These are phyloP conservation scores for Morone chrysops DNA, from an alignment of 2,113 vertebrate genomes.

Conservation along the genomic window DNA sequence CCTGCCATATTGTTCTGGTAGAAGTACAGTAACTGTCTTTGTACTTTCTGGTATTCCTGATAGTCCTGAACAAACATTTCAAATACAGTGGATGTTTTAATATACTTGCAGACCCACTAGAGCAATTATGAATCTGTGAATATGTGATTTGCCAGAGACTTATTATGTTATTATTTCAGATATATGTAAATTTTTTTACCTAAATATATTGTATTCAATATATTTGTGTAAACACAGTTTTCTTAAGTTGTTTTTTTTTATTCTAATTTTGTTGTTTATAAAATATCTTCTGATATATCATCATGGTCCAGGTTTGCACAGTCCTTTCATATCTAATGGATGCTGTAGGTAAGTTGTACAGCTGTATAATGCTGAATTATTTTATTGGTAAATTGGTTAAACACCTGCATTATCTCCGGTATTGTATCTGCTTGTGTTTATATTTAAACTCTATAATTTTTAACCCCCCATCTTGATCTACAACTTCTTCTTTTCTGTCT, in stretches of 20 bases:
- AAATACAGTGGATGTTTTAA: neutral
- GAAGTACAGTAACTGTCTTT: neutral
- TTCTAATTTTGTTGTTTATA: neutral
- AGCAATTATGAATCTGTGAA: too few species aligned
- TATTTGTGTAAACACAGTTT: neutral
- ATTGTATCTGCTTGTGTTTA: neutral
- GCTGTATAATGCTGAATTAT: conserved; percentile 1
- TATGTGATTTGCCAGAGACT: neutral
- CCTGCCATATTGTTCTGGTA: neutral
- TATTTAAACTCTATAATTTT: neutral
- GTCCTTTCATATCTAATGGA: conserved; percentile 37
- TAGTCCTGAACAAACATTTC: neutral
- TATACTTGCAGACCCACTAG: neutral
- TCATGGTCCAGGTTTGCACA: conserved; percentile 29
- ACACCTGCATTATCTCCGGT: neutral
- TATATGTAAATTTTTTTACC: neutral
- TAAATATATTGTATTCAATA: too few species aligned
- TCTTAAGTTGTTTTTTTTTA: neutral
- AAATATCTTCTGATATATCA: conserved; percentile 1
- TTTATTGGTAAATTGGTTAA: neutral
- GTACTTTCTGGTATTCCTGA: neutral
- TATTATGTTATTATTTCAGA: neutral
- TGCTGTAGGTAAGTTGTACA: conserved; percentile 54
- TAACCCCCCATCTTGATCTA: neutral
- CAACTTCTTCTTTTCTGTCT: conserved; percentile 16